These are phyloP conservation scores for Pardalotus punctatus DNA, from an alignment of 2,113 vertebrate genomes.

Conservation along the genomic window DNA sequence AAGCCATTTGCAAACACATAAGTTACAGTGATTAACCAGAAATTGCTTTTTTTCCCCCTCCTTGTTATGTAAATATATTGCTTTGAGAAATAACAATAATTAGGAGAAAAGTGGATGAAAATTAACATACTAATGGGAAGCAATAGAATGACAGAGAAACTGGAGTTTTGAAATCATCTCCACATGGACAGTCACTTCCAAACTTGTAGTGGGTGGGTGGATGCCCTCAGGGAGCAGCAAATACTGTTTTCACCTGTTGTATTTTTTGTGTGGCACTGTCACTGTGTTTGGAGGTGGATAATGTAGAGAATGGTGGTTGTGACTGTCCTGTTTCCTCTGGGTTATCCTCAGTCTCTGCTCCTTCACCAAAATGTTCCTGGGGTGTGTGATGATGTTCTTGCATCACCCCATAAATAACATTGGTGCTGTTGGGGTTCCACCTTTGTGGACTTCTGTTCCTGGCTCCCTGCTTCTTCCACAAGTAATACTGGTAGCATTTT, in stretches of 20 bases:
- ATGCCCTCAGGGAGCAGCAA: not conserved
- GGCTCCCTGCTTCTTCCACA: not conserved
- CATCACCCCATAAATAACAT: too few species aligned
- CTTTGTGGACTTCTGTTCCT: not conserved
- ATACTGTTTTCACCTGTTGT: not conserved
- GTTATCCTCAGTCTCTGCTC: not conserved
- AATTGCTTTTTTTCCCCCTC: not conserved
- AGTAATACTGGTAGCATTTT: not conserved
- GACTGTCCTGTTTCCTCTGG: not conserved
- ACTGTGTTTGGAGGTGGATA: not conserved
- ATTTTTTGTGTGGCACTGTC: not conserved
- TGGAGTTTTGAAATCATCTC: not conserved
- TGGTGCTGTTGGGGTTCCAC: not conserved
- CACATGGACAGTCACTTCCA: not conserved
- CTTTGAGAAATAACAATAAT: not conserved
- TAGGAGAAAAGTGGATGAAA: not conserved
- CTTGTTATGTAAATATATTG: not conserved
- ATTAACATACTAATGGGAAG: not conserved
- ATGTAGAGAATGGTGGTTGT: accelerated
- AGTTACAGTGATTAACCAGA: not conserved
- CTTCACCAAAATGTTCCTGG: not conserved
- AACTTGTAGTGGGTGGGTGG: not conserved
- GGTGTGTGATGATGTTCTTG: not conserved
- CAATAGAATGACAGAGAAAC: not conserved
- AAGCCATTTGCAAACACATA: not conserved